A percentile compares a stretch with the other conserved stretches of the same genome.
These are phyloP conservation scores for Trichonephila inaurata DNA, from an alignment of 1,140 invertebrate genomes.

Conservation along the genomic window DNA sequence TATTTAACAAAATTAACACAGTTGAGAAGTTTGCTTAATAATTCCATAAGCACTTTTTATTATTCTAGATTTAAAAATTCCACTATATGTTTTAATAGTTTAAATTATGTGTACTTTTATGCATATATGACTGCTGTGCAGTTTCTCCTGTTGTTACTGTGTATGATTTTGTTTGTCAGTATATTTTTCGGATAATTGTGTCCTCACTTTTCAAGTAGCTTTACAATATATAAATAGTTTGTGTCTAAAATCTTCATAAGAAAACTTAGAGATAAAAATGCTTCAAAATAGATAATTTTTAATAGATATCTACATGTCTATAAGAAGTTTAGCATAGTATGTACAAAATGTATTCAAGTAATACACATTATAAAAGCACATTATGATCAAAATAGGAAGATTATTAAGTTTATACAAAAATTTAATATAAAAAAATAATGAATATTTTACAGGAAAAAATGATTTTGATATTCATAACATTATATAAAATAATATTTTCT, in stretches of 20 bases:
- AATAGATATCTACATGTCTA: background rate
- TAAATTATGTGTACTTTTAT: slow-evolving; percentile 9
- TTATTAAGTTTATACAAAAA: too few species aligned
- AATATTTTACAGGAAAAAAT: too few species aligned
- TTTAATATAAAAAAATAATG: too few species aligned
- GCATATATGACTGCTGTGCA: slow-evolving; percentile 59
- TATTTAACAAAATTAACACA: background rate
- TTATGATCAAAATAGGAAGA: background rate
- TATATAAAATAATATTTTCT: too few species aligned
- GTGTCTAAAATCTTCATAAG: slow-evolving; percentile 18
- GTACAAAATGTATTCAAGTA: slow-evolving; percentile 5
- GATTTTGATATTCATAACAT: too few species aligned
- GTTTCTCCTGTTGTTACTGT: slow-evolving; percentile 6
- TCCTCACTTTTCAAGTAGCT: slow-evolving; percentile 18
- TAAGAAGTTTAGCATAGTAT: background rate
- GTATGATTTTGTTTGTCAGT: background rate
- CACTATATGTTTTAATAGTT: background rate
- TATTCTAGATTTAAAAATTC: background rate
- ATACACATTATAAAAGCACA: background rate
- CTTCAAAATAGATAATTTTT: background rate
- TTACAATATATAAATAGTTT: slow-evolving; percentile 10
- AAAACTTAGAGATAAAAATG: background rate
- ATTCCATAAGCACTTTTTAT: background rate
- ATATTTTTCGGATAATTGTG: background rate
- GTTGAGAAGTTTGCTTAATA: background rate